Conservation (phyloP, 2,797 vertebrate species). For the Galagoides demidoff region DNA sequence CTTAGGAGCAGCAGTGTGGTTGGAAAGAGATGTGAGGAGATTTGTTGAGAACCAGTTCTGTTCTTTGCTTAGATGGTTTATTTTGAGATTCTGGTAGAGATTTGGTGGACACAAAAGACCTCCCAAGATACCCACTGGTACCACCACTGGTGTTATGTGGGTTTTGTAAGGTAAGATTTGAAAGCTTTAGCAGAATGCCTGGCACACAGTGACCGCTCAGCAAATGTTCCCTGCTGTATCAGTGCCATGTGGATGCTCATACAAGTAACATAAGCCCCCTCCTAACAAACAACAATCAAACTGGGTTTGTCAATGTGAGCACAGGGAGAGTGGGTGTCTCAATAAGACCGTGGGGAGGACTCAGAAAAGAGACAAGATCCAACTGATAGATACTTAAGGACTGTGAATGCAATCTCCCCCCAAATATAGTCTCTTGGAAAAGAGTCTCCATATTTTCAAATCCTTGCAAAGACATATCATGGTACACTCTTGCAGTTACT, state of each 20-base stretch:
- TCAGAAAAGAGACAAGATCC: background rate
- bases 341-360: background rate
- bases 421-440: background rate
- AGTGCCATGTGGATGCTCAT: too few relatives aligned
- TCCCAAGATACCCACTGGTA: background rate
- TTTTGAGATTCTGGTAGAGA: constrained; percentile 46
- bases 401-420: background rate
- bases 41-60: background rate
- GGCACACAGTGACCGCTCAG: background rate
- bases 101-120: constrained; percentile 9
- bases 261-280: background rate
- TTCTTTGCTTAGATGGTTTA: constrained; percentile 26
- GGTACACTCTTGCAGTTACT: background rate
- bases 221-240: background rate
- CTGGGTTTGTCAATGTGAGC: background rate
- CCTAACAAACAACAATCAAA: background rate
- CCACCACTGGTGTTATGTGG: background rate
- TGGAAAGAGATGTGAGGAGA: constrained; percentile 48
- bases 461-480: background rate
- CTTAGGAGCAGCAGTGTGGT: background rate
- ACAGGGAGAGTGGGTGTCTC: background rate
- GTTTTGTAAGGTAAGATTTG: background rate
- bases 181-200: background rate
- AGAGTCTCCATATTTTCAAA: background rate
- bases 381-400: background rate